Percentiles rank a stretch among this genome's conserved stretches.
Evolutionary conservation across 2,797 vertebrate genomes (phyloP).

Genomic region (Erithacus rubecula): DNA sequence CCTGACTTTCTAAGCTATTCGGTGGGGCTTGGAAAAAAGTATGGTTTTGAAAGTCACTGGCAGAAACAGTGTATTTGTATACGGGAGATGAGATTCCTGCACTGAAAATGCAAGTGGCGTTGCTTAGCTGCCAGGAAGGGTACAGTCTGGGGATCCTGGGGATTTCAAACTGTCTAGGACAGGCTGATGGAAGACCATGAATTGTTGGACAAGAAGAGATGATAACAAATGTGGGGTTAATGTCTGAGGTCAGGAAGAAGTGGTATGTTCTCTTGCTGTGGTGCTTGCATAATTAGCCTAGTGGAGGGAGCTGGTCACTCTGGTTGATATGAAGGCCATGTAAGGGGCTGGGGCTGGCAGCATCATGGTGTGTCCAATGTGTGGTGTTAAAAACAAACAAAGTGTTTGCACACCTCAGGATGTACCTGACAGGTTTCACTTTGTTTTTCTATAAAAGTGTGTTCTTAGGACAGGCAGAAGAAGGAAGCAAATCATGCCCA

Average conservation of each 20-base stretch:
- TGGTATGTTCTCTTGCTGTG: rapidly evolving
- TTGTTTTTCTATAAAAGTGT: background rate
- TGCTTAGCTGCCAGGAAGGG: background rate
- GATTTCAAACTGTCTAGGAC: background rate
- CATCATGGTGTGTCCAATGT: background rate
- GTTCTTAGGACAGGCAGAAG: background rate
- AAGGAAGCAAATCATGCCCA: background rate
- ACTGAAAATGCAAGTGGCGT: background rate
- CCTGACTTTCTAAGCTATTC: background rate
- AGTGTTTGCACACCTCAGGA: rapidly evolving
- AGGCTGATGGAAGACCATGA: background rate
- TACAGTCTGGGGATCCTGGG: background rate
- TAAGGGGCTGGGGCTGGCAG: background rate
- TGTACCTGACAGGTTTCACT: background rate
- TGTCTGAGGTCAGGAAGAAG: background rate
- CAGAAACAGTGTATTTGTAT: background rate
- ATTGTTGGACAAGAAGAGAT: background rate
- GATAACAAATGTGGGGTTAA: background rate
- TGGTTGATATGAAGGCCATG: background rate
- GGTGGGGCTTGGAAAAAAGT: background rate
- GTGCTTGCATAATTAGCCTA: background rate
- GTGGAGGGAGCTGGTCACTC: background rate
- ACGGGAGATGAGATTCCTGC: background rate
- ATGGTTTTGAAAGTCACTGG: background rate
- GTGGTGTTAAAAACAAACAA: background rate